These are phyloP conservation scores for Caerostris extrusa DNA, from an alignment of 1,140 invertebrate species.

Conservation along the genomic window DNA sequence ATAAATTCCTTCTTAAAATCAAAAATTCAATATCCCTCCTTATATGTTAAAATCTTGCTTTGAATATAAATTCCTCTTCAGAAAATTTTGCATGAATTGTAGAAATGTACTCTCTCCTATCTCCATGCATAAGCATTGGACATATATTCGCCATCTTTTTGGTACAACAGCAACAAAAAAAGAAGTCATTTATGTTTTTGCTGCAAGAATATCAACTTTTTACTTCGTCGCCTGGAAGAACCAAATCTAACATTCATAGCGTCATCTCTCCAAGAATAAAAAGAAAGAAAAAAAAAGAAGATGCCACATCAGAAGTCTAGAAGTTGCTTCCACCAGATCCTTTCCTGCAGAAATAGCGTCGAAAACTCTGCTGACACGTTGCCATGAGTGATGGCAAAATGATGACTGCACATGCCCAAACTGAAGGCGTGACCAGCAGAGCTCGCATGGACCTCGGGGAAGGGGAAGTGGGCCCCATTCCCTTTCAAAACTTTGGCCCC, in stretches of 20 bases:
- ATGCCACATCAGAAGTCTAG: background rate
- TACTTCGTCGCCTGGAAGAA: background rate
- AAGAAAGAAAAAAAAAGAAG: background rate
- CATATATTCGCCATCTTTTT: no score
- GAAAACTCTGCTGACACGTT: conserved; percentile 60
- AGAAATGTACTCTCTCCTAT: no score
- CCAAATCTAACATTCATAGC: conserved; percentile 59
- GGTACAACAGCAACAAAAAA: no score
- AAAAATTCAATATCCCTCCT: no score
- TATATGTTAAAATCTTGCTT: no score
- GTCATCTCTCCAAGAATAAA: background rate
- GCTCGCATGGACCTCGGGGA: conserved; percentile 1
- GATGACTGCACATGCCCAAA: conserved; percentile 65
- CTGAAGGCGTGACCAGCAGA: conserved; percentile 44
- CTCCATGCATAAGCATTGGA: no score
- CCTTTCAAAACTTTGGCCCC: conserved; percentile 64
- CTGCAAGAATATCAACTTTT: conserved; percentile 33
- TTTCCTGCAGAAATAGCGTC: background rate
- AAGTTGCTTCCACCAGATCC: background rate
- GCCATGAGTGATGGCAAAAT: conserved; percentile 70
- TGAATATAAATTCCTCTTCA: no score
- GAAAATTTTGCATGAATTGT: no score
- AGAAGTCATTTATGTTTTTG: background rate
- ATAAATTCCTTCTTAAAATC: no score
- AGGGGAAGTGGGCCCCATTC: background rate